Evolutionary conservation across 1,140 invertebrate species (phyloP).

Genomic region (Bombus impatiens): DNA sequence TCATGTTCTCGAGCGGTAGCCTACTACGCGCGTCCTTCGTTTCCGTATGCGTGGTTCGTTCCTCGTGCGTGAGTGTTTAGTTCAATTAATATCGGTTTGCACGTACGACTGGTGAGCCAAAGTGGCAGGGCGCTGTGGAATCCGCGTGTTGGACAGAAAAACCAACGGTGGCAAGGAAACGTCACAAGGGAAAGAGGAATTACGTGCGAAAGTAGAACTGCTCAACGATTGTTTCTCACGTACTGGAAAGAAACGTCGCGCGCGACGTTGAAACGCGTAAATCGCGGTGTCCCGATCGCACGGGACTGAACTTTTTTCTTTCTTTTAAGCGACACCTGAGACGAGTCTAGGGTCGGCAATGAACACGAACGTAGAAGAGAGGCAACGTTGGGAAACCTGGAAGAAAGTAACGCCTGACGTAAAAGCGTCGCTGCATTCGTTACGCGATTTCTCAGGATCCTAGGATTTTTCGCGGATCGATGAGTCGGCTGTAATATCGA

Average conservation of each 20-base stretch:
- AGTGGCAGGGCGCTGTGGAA: not conserved
- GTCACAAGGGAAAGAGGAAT: not conserved
- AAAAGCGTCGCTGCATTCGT: not conserved
- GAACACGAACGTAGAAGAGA: not conserved
- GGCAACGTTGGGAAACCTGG: not conserved
- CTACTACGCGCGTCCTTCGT: conserved; percentile 19
- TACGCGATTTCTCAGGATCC: not conserved
- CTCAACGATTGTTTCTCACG: conserved; percentile 2
- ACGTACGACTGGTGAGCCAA: not conserved
- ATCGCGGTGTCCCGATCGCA: not conserved
- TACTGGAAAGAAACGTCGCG: not conserved
- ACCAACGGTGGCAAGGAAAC: too few relatives aligned
- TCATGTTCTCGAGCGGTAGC: conserved; percentile 13
- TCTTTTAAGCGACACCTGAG: not conserved
- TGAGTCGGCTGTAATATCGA: conserved; percentile 53
- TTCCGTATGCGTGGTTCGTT: conserved; percentile 9
- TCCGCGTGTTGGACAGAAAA: not conserved
- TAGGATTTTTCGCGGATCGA: conserved; percentile 8
- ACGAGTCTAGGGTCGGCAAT: not conserved
- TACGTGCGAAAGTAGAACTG: conserved; percentile 8
- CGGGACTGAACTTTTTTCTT: not conserved
- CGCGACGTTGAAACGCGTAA: not conserved
- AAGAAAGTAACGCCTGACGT: too few relatives aligned
- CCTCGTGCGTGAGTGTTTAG: conserved; percentile 47
- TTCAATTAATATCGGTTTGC: conserved; percentile 72